phyloP scores from a whole-genome alignment of 2,113 vertebrate species.

The Beaufortia kweichowensis region DNA sequence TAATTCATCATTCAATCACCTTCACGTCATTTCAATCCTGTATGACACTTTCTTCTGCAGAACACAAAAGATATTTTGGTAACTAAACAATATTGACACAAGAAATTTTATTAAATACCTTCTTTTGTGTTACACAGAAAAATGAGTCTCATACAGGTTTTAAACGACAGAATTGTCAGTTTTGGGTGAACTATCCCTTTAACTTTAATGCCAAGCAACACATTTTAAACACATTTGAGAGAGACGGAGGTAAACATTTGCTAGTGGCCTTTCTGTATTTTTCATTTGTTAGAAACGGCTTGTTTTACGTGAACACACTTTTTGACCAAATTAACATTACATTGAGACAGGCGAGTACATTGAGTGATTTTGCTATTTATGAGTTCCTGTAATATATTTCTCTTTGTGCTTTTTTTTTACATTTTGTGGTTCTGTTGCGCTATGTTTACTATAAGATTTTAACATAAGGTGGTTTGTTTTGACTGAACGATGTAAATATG shows the following conservation, averaged over 20 bases:
- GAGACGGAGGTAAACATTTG: slow-evolving; percentile 30
- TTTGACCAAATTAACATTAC: slow-evolving; percentile 19
- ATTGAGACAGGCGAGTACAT: slow-evolving; percentile 43
- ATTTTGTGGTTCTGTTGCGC: slow-evolving; percentile 75
- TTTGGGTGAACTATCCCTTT: too few species aligned
- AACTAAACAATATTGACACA: too few species aligned
- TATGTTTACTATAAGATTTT: slow-evolving; percentile 65
- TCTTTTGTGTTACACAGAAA: too few species aligned
- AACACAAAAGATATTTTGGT: too few species aligned
- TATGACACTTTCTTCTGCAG: too few species aligned
- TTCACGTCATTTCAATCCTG: too few species aligned
- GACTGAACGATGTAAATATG: slow-evolving; percentile 79
- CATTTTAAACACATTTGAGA: not conserved
- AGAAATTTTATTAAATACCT: too few species aligned
- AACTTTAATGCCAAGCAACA: slow-evolving; percentile 6
- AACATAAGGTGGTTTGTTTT: slow-evolving; percentile 64
- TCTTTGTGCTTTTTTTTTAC: slow-evolving; percentile 78
- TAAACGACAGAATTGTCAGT: too few species aligned
- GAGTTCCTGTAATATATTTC: slow-evolving; percentile 71
- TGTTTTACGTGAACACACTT: slow-evolving; percentile 46
- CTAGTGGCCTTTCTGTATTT: slow-evolving; percentile 60
- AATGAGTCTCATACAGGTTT: too few species aligned
- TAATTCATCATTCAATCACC: too few species aligned
- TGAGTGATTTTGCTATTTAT: slow-evolving; percentile 55
- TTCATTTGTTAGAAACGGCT: slow-evolving; percentile 1